These are phyloP conservation scores for Poecilus cupreus DNA, from an alignment of 2,888 invertebrate genomes.

Conservation along the genomic window DNA sequence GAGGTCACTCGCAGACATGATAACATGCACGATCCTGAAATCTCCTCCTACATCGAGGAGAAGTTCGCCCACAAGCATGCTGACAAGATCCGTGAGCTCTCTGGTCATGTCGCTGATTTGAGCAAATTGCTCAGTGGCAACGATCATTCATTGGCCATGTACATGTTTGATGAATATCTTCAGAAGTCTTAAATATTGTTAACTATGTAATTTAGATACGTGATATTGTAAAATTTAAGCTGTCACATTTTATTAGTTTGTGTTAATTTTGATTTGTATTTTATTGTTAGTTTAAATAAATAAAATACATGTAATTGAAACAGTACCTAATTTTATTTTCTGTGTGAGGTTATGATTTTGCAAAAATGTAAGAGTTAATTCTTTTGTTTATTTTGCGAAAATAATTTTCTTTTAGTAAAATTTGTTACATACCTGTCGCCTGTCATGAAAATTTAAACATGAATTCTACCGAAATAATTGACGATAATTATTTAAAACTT, in stretches of 20 bases:
- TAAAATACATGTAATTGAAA: constrained; percentile 39
- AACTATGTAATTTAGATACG: constrained; percentile 25
- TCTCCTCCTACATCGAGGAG: constrained; percentile 85
- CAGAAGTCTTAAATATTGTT: constrained; percentile 66
- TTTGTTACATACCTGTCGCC: constrained; percentile 25
- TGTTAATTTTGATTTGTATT: constrained; percentile 55
- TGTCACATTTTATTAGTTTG: constrained; percentile 45
- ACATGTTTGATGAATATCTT: constrained; percentile 84
- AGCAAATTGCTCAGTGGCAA: constrained; percentile 77
- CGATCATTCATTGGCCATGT: constrained; percentile 81
- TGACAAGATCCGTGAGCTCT: constrained; percentile 79
- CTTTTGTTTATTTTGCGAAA: neutral
- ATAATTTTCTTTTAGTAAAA: neutral
- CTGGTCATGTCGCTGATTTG: constrained; percentile 85
- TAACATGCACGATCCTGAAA: constrained; percentile 80
- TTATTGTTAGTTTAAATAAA: constrained; percentile 55
- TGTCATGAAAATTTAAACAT: constrained; percentile 35
- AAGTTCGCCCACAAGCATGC: constrained; percentile 84
- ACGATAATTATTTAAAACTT: constrained; percentile 35
- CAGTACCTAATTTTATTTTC: neutral
- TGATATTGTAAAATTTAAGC: constrained; percentile 11
- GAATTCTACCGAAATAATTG: neutral
- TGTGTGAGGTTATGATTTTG: neutral
- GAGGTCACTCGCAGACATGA: constrained; percentile 77
- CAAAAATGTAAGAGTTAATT: neutral